Percentiles rank a stretch among this genome's conserved stretches.
Evolutionary conservation across 2,888 invertebrate species (phyloP).

Genomic region (Cheiracanthium punctorium): DNA sequence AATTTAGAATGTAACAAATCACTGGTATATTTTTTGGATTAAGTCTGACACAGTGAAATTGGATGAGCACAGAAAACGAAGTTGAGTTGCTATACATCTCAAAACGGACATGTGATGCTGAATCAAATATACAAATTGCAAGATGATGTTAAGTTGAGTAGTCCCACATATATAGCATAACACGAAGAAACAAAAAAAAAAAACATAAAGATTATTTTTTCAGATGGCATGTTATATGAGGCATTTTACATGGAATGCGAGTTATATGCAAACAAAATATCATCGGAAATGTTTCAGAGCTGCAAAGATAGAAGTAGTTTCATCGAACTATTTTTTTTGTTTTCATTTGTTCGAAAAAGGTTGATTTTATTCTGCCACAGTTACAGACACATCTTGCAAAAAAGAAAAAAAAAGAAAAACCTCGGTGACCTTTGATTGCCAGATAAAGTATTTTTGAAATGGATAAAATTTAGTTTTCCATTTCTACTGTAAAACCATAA

Average conservation of each 20-base stretch:
- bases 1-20: too few species aligned
- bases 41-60: too few species aligned
- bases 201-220: not conserved
- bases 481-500: too few species aligned
- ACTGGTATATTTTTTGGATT: too few species aligned
- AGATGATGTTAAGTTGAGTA: not conserved
- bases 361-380: not conserved
- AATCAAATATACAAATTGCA: not conserved
- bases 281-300: too few species aligned
- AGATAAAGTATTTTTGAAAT: too few species aligned
- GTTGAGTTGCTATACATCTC: not conserved
- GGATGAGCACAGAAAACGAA: not conserved
- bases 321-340: too few species aligned
- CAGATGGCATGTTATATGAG: constrained; percentile 2
- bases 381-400: not conserved
- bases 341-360: too few species aligned
- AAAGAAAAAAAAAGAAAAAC: too few species aligned
- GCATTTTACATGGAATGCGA: not conserved
- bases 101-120: not conserved
- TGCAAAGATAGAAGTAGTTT: too few species aligned
- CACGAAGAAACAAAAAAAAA: constrained; percentile 1
- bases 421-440: too few species aligned
- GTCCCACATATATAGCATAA: not conserved
- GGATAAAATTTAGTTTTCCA: too few species aligned
- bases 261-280: not conserved